Conservation (phyloP, 2,888 invertebrate genomes). For the Hydriomena furcata region DNA sequence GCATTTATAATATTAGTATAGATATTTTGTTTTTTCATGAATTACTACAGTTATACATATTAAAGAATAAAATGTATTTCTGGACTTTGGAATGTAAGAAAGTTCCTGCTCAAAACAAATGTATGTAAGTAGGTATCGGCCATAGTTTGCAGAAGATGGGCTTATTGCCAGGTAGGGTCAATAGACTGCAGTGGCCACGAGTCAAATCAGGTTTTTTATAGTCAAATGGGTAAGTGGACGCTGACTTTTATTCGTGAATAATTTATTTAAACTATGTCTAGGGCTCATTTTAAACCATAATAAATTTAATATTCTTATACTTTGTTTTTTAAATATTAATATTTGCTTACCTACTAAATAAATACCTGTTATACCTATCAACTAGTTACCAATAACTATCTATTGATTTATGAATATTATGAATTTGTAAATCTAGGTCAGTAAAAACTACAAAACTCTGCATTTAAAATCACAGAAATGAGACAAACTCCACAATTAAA, state of each 20-base stretch:
- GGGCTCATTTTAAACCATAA: conserved; percentile 4
- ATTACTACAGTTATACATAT: too few species aligned
- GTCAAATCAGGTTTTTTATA: conserved; percentile 42
- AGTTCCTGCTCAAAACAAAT: neutral
- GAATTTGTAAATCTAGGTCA: too few species aligned
- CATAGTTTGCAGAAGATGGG: conserved; percentile 46
- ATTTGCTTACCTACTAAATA: neutral
- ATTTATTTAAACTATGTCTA: conserved; percentile 12
- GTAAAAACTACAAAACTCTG: neutral
- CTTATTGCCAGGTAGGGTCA: conserved; percentile 69
- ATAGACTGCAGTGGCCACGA: conserved; percentile 47
- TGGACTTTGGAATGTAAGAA: too few species aligned
- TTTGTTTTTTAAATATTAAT: neutral
- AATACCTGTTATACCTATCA: too few species aligned
- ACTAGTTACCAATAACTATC: too few species aligned
- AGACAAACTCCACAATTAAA: conserved; percentile 29
- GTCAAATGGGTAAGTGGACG: conserved; percentile 42
- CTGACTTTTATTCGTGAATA: conserved; percentile 21
- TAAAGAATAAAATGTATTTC: too few species aligned
- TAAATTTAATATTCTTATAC: too few species aligned
- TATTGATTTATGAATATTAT: too few species aligned
- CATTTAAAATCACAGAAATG: conserved; percentile 12
- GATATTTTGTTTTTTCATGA: too few species aligned
- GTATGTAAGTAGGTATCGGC: conserved; percentile 17
- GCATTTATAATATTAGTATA: too few species aligned